Conservation (phyloP, 2,888 invertebrate genomes). For the Drosophila fungiperda region DNA sequence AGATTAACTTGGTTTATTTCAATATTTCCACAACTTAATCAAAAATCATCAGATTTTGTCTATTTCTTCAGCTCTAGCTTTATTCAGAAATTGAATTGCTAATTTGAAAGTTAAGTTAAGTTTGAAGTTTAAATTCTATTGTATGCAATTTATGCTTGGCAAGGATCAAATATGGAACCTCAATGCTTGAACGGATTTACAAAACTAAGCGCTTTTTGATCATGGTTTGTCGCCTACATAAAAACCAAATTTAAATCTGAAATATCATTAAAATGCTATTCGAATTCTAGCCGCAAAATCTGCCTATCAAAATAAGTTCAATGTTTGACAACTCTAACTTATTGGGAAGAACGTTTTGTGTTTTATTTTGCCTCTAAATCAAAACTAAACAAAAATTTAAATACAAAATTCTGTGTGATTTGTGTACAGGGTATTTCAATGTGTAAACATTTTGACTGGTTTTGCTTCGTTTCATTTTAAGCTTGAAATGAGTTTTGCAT, state of each 20-base stretch:
- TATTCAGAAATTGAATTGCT: neutral
- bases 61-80: neutral
- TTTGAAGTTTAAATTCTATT: too few species aligned
- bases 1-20: neutral
- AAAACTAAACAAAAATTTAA: neutral
- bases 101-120: neutral
- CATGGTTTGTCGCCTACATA: neutral
- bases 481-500: constrained; percentile 67
- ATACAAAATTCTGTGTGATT: neutral
- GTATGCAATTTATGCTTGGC: neutral
- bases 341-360: neutral
- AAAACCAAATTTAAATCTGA: neutral
- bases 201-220: neutral
- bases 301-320: rapidly evolving
- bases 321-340: neutral
- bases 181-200: neutral
- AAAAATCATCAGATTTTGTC: neutral
- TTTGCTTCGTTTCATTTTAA: constrained; percentile 21
- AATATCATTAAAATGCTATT: neutral
- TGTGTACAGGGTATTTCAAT: neutral
- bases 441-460: neutral
- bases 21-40: neutral
- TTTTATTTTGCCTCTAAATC: neutral
- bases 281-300: neutral
- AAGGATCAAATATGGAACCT: neutral